A percentile compares a stretch with the other conserved stretches of the same genome.
Evolutionary conservation across 2,888 invertebrate species (phyloP).

Genomic region (Arrhopalites spinosus): DNA sequence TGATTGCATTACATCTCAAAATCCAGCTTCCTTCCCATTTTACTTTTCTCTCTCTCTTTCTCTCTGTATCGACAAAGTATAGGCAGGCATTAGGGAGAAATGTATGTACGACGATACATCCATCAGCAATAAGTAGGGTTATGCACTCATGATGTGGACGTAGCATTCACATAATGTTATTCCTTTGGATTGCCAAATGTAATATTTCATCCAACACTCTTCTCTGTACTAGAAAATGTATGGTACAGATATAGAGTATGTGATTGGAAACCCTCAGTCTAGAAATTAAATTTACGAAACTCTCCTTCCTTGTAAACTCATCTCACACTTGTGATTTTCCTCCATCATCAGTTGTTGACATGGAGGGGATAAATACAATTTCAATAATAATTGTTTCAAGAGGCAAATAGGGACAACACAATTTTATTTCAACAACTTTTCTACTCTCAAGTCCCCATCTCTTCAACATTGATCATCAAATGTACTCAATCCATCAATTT

Average conservation of each 20-base stretch:
- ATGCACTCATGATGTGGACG: not conserved
- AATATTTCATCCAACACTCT: constrained; percentile 9
- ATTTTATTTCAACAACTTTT: not conserved
- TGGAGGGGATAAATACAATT: constrained; percentile 25
- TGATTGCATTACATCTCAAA: constrained; percentile 31
- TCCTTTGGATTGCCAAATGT: constrained; percentile 14
- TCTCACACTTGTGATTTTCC: constrained; percentile 18
- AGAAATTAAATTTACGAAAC: constrained; percentile 15
- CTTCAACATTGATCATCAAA: not conserved
- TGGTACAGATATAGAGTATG: no score
- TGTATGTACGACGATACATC: not conserved
- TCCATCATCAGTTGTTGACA: constrained; percentile 28
- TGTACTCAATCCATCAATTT: not conserved
- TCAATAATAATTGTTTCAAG: constrained; percentile 31
- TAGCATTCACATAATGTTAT: constrained; percentile 11
- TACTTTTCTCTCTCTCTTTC: not conserved
- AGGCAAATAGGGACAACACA: constrained; percentile 19
- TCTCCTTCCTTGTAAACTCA: not conserved
- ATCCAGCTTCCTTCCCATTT: not conserved
- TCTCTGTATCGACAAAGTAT: not conserved
- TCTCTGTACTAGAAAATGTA: not conserved
- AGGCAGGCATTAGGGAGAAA: no score
- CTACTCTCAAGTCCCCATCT: not conserved
- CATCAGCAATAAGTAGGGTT: not conserved
- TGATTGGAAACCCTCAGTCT: not conserved